A percentile compares a stretch with the other conserved stretches of the same genome.
These are phyloP conservation scores for Sebastes minor DNA, from an alignment of 2,797 vertebrate species.

Conservation along the genomic window DNA sequence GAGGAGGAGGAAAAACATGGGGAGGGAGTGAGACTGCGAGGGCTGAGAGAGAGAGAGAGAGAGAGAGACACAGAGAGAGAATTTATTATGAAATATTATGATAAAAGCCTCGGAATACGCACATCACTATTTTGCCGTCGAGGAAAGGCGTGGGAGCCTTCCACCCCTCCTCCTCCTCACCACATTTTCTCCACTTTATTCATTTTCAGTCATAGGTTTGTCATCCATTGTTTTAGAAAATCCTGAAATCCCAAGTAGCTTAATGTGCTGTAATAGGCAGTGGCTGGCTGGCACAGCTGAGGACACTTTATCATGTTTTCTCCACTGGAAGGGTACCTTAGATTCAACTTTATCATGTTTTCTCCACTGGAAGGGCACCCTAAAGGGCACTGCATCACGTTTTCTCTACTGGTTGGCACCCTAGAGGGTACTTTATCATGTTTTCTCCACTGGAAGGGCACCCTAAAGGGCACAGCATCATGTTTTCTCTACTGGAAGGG, in stretches of 20 bases:
- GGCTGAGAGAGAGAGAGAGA: slow-evolving; percentile 8
- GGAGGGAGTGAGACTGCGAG: slow-evolving; percentile 41
- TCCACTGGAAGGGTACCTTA: too few relatives aligned
- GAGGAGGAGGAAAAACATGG: slow-evolving; percentile 51
- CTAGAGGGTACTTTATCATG: too few relatives aligned
- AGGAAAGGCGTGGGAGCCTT: slow-evolving; percentile 46
- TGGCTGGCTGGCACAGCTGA: not conserved
- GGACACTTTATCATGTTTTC: too few relatives aligned
- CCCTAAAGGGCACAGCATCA: too few relatives aligned
- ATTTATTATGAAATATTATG: slow-evolving; percentile 45
- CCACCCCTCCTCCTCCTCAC: too few relatives aligned
- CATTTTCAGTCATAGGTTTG: slow-evolving; percentile 29
- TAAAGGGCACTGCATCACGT: too few relatives aligned
- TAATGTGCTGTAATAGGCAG: slow-evolving; percentile 28
- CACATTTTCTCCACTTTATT: not conserved
- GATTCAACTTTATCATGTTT: too few relatives aligned
- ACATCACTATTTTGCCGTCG: slow-evolving; percentile 32
- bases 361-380: too few relatives aligned
- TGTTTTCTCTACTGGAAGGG: too few relatives aligned
- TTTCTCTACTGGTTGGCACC: too few relatives aligned
- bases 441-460: too few relatives aligned
- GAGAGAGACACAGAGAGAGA: not conserved
- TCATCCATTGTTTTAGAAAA: slow-evolving; percentile 36
- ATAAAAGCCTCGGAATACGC: slow-evolving; percentile 24
- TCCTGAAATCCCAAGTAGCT: slow-evolving; percentile 25